Evolutionary conservation across 2,888 invertebrate species (phyloP).

Genomic region (Cephus sareptanus): DNA sequence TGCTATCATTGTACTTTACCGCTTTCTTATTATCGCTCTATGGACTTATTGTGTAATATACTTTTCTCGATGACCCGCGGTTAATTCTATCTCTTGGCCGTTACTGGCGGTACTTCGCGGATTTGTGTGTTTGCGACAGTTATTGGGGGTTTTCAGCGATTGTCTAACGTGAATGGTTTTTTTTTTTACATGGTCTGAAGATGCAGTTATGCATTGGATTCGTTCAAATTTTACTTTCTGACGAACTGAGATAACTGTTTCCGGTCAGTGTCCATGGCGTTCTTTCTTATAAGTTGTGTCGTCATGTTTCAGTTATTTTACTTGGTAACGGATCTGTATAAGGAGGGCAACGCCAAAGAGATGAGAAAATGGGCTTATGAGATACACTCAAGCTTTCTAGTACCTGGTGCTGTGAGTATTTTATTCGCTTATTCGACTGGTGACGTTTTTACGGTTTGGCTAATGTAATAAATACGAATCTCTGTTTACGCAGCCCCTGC

Average conservation of each 20-base stretch:
- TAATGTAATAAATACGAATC: neutral
- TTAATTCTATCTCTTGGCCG: neutral
- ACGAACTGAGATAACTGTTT: neutral
- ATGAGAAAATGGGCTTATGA: constrained; percentile 99
- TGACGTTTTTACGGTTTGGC: constrained; percentile 6
- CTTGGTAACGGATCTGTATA: constrained; percentile 91
- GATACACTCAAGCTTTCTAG: constrained; percentile 95
- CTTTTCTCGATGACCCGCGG: neutral
- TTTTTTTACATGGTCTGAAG: neutral
- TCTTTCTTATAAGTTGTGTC: constrained; percentile 3
- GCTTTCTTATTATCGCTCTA: neutral
- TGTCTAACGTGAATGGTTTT: neutral
- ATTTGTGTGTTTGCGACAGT: neutral
- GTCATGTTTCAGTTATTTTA: constrained; percentile 77
- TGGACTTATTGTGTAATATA: neutral
- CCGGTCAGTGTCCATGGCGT: neutral
- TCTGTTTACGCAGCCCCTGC: constrained; percentile 75
- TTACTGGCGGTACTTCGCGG: neutral
- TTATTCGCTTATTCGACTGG: constrained; percentile 24
- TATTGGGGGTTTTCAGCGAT: neutral
- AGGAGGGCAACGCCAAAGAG: constrained; percentile 86
- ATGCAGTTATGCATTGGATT: neutral
- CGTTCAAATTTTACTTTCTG: neutral
- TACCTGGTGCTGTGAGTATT: constrained; percentile 83
- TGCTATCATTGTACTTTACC: neutral